Conservation (phyloP, 2,113 vertebrate species). For the Microtus richardsoni region DNA sequence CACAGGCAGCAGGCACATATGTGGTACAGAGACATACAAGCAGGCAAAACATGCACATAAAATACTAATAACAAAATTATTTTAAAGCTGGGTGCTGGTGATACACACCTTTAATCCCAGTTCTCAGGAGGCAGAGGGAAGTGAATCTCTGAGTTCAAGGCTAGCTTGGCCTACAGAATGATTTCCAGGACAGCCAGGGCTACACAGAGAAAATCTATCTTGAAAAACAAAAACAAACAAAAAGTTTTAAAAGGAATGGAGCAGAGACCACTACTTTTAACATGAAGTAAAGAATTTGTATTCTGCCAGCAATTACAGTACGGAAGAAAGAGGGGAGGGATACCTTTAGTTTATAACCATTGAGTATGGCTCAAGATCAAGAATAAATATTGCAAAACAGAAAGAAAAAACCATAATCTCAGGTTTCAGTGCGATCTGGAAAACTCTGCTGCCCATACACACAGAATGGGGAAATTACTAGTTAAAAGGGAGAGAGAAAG, state of each 20-base stretch:
- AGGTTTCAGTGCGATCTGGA: not conserved
- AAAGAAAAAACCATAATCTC: slow-evolving; percentile 23
- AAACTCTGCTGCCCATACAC: not conserved
- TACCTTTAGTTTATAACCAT: not conserved
- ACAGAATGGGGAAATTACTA: not conserved
- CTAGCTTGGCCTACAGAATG: not conserved
- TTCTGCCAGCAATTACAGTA: not conserved
- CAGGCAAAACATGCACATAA: not conserved
- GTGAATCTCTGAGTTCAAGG: not conserved
- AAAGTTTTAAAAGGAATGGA: not conserved
- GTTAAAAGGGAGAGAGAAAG: not conserved
- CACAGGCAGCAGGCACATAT: not conserved
- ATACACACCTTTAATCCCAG: not conserved
- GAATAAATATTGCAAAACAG: slow-evolving; percentile 49
- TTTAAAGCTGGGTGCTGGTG: not conserved
- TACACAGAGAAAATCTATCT: not conserved
- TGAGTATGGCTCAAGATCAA: not conserved
- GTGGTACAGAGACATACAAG: not conserved
- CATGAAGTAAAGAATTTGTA: not conserved
- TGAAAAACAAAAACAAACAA: not conserved
- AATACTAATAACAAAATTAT: not conserved
- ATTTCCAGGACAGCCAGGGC: not conserved
- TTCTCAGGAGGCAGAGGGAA: not conserved
- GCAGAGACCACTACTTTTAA: not conserved
- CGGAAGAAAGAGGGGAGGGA: not conserved